A percentile compares a stretch with the other conserved stretches of the same genome.
Evolutionary conservation across 1,140 invertebrate species (phyloP).

Genomic region (Palaemon carinicauda): DNA sequence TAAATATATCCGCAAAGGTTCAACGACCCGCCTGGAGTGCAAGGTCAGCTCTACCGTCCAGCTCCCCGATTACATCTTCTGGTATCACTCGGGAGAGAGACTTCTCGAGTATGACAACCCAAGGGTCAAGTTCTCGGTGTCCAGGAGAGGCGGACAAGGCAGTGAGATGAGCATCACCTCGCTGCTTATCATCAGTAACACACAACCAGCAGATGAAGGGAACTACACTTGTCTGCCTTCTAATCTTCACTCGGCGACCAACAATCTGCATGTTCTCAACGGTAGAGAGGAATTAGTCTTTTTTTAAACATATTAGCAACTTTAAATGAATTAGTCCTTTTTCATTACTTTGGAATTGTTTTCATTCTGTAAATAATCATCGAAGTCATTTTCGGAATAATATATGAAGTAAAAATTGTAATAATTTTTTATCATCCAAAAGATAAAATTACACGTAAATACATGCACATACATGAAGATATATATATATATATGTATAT

Average conservation of each 20-base stretch:
- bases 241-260: slow-evolving; percentile 62
- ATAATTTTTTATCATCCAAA: too few relatives aligned
- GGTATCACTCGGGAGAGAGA: slow-evolving; percentile 59
- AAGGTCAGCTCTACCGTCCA: slow-evolving; percentile 61
- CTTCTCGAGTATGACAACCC: slow-evolving; percentile 58
- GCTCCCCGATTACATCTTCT: slow-evolving; percentile 62
- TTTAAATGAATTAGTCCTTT: too few relatives aligned
- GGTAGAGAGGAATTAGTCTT: slow-evolving; percentile 60
- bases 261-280: slow-evolving; percentile 62
- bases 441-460: too few relatives aligned
- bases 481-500: too few relatives aligned
- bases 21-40: slow-evolving; percentile 62
- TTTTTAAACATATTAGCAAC: too few relatives aligned
- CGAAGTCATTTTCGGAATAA: too few relatives aligned
- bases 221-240: slow-evolving; percentile 64
- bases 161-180: slow-evolving; percentile 56
- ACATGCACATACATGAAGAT: too few relatives aligned
- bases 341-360: too few relatives aligned
- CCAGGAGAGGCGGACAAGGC: slow-evolving; percentile 56
- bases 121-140: slow-evolving; percentile 62
- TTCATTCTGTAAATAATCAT: too few relatives aligned
- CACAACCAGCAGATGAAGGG: slow-evolving; percentile 61
- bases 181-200: slow-evolving; percentile 60
- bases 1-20: slow-evolving; percentile 60
- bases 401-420: too few relatives aligned